Conservation (phyloP, 2,113 vertebrate genomes). For the Heterotilapia buettikoferi region DNA sequence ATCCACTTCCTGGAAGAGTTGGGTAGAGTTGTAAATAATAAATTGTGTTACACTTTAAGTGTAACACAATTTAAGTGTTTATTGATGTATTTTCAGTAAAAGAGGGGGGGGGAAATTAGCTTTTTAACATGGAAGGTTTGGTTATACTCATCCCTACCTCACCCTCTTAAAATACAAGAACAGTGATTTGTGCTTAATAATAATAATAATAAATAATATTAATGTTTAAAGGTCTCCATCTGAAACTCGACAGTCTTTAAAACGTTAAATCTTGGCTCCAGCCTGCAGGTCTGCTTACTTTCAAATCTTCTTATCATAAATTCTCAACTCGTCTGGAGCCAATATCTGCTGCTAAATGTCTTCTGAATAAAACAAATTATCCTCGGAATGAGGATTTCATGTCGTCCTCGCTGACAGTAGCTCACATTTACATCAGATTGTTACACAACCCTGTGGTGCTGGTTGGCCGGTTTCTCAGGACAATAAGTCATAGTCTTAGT, state of each 20-base stretch:
- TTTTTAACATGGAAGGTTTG: neutral
- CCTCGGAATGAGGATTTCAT: neutral
- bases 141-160: neutral
- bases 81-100: neutral
- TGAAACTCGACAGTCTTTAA: neutral
- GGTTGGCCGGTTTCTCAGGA: neutral
- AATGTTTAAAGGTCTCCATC: neutral
- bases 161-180: neutral
- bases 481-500: neutral
- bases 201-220: neutral
- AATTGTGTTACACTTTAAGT: rapidly evolving
- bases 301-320: neutral
- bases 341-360: neutral
- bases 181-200: neutral
- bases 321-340: neutral
- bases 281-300: neutral
- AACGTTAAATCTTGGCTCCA: neutral
- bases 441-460: neutral
- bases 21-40: too few species aligned
- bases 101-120: neutral
- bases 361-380: neutral
- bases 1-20: neutral
- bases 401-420: neutral
- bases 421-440: neutral
- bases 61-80: neutral